Evolutionary conservation across 2,888 invertebrate species (phyloP).

Genomic region (Drepanosiphum platanoidis): DNA sequence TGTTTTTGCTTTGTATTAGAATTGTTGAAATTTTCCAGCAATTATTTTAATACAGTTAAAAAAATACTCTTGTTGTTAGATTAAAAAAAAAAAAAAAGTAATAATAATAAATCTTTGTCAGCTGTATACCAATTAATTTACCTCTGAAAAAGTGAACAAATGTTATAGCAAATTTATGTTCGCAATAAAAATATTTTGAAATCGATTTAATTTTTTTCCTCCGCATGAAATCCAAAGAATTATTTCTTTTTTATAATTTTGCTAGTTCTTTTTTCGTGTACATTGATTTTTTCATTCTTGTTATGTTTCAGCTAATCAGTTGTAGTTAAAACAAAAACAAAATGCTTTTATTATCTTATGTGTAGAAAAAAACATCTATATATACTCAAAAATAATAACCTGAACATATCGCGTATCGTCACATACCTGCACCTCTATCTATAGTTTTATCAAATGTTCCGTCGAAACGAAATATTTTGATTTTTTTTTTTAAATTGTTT

Average conservation of each 20-base stretch:
- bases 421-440: no score
- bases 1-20: neutral
- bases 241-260: neutral
- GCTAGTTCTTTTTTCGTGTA: neutral
- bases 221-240: neutral
- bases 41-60: slow-evolving; percentile 1
- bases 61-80: neutral
- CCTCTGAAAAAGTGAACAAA: slow-evolving; percentile 4
- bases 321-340: neutral
- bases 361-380: no score
- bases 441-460: no score
- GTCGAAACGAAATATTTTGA: no score
- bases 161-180: neutral
- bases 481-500: no score
- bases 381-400: neutral
- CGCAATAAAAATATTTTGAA: slow-evolving; percentile 3
- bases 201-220: neutral
- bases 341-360: no score
- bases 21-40: slow-evolving; percentile 6
- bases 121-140: slow-evolving; percentile 14
- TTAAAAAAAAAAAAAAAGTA: neutral
- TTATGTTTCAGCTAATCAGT: neutral
- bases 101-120: slow-evolving; percentile 17
- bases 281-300: neutral
- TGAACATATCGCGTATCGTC: no score